These are phyloP conservation scores for Rhincodon typus DNA, from an alignment of 2,797 vertebrate species.

Conservation along the genomic window DNA sequence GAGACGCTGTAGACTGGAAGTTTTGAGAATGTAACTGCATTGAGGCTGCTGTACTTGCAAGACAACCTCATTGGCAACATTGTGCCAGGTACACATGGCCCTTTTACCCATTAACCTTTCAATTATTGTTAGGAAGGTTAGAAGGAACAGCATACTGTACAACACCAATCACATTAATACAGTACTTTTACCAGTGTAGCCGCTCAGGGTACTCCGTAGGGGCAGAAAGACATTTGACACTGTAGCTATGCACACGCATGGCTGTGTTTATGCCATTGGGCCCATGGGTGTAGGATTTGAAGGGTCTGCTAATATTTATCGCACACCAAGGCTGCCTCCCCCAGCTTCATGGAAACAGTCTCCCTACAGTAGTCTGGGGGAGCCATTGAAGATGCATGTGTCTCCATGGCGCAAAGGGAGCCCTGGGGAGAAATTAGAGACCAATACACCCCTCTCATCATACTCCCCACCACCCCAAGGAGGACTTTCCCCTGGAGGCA, in stretches of 20 bases:
- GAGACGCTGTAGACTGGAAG: conserved; percentile 25
- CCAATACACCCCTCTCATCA: too few species aligned
- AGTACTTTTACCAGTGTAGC: background rate
- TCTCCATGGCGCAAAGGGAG: too few species aligned
- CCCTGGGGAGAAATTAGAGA: too few species aligned
- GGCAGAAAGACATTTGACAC: background rate
- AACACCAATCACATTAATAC: background rate
- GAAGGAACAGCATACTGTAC: background rate
- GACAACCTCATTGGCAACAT: conserved; percentile 41
- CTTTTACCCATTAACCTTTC: background rate
- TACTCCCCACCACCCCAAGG: too few species aligned
- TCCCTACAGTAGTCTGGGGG: too few species aligned
- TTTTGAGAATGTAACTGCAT: conserved; percentile 40
- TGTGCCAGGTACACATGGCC: conserved; percentile 39
- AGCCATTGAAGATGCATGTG: too few species aligned
- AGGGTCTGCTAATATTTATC: background rate
- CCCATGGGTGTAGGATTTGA: background rate
- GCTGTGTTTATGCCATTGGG: background rate
- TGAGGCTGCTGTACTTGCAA: conserved; percentile 42
- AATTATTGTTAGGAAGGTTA: background rate
- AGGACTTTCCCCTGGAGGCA: too few species aligned
- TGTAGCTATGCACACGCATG: background rate
- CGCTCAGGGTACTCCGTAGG: background rate
- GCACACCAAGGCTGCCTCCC: too few species aligned
- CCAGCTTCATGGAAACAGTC: too few species aligned